Conservation (phyloP, 2,888 invertebrate genomes). For the Tenthredo amoena region DNA sequence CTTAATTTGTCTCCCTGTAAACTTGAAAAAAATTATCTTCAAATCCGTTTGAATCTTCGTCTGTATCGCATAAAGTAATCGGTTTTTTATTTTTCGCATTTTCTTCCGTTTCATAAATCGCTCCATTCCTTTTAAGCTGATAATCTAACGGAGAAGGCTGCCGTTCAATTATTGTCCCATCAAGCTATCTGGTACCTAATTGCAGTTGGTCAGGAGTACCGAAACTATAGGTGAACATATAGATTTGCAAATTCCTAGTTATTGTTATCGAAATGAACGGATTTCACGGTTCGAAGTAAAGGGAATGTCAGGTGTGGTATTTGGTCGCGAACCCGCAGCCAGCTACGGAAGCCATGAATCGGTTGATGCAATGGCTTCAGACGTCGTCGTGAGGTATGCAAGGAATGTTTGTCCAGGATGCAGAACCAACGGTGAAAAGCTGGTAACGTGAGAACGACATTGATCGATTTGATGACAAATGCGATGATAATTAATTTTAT, state of each 20-base stretch:
- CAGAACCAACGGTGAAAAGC: slow-evolving; percentile 4
- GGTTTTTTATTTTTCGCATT: neutral
- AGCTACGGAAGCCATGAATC: slow-evolving; percentile 22
- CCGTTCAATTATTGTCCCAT: slow-evolving; percentile 12
- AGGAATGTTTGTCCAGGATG: slow-evolving; percentile 47
- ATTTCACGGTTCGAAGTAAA: slow-evolving; percentile 55
- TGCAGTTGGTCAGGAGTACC: slow-evolving; percentile 7
- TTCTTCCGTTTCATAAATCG: neutral
- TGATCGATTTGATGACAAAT: slow-evolving; percentile 10
- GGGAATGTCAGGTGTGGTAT: slow-evolving; percentile 45
- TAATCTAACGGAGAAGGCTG: neutral
- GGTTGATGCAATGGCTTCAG: slow-evolving; percentile 26
- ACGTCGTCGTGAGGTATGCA: slow-evolving; percentile 6
- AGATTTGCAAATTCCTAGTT: slow-evolving; percentile 59
- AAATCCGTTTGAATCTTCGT: neutral
- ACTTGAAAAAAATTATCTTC: neutral
- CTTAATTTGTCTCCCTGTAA: neutral
- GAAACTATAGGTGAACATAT: slow-evolving; percentile 35
- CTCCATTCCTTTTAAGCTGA: neutral
- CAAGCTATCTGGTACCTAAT: slow-evolving; percentile 36
- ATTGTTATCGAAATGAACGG: slow-evolving; percentile 70
- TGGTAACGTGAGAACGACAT: neutral
- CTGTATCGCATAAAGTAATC: neutral
- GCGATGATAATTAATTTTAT: slow-evolving; percentile 13
- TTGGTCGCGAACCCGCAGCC: slow-evolving; percentile 5